Conservation (phyloP, 2,113 vertebrate genomes). For the Brachypodius melanocephalos region DNA sequence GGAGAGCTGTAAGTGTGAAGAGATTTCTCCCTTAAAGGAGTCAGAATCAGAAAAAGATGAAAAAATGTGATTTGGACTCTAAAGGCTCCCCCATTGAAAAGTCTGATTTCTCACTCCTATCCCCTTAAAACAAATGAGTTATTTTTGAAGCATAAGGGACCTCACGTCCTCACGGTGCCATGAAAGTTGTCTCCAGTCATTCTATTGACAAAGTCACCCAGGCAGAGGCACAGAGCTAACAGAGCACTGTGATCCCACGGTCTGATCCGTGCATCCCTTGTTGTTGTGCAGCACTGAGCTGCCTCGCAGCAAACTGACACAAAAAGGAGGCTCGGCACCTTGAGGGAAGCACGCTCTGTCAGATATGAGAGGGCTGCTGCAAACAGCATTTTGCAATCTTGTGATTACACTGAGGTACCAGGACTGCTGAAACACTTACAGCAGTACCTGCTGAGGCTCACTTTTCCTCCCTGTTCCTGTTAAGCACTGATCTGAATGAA, state of each 20-base stretch:
- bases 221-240: not conserved
- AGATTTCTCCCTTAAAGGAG: not conserved
- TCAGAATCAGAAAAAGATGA: not conserved
- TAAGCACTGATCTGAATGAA: not conserved
- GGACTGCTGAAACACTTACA: not conserved
- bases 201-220: not conserved
- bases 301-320: not conserved
- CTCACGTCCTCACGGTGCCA: accelerated
- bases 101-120: not conserved
- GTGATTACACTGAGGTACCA: not conserved
- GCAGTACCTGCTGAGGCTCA: not conserved
- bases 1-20: not conserved
- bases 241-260: not conserved
- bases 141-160: not conserved
- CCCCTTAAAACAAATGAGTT: not conserved
- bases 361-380: not conserved
- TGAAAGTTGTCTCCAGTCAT: not conserved
- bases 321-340: not conserved
- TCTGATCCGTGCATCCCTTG: not conserved
- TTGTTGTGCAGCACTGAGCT: not conserved
- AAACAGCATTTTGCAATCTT: not conserved
- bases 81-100: not conserved
- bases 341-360: not conserved
- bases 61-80: not conserved
- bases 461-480: not conserved